Conservation (phyloP, 2,797 vertebrate genomes). For the Rachycentron canadum region DNA sequence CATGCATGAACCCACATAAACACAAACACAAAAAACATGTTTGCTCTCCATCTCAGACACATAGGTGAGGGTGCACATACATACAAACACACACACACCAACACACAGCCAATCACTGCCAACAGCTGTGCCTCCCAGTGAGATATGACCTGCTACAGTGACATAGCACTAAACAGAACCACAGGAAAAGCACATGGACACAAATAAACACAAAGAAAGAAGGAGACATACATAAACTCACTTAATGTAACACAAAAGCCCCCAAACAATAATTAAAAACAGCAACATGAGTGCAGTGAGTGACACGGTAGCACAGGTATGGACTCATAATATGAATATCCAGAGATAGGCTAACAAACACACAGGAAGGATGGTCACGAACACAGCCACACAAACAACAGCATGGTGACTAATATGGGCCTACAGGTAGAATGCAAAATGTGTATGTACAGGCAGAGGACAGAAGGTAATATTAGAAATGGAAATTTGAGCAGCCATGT, state of each 20-base stretch:
- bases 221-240: conserved; percentile 28
- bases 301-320: conserved; percentile 9
- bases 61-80: not conserved
- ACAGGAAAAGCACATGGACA: conserved; percentile 28
- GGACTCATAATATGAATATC: not conserved
- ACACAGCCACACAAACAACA: conserved; percentile 29
- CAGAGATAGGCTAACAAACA: conserved; percentile 9
- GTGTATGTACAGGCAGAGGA: conserved; percentile 47
- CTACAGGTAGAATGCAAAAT: conserved; percentile 44
- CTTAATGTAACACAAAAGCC: conserved; percentile 8
- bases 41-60: conserved; percentile 1
- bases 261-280: conserved; percentile 6
- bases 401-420: conserved; percentile 32
- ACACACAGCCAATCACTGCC: conserved; percentile 54
- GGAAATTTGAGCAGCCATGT: conserved; percentile 51
- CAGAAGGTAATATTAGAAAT: conserved; percentile 66
- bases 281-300: not conserved
- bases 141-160: conserved; percentile 64
- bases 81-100: conserved; percentile 17
- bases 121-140: conserved; percentile 65
- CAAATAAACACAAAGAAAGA: conserved; percentile 41
- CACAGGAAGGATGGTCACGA: not conserved
- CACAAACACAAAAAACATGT: not conserved
- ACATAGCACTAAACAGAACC: conserved; percentile 45
- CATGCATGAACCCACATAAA: not conserved